Evolutionary conservation across 2,888 invertebrate genomes (phyloP), one percentile per base, ranked within the genome.

Genomic region (Pteria penguin): DNA sequence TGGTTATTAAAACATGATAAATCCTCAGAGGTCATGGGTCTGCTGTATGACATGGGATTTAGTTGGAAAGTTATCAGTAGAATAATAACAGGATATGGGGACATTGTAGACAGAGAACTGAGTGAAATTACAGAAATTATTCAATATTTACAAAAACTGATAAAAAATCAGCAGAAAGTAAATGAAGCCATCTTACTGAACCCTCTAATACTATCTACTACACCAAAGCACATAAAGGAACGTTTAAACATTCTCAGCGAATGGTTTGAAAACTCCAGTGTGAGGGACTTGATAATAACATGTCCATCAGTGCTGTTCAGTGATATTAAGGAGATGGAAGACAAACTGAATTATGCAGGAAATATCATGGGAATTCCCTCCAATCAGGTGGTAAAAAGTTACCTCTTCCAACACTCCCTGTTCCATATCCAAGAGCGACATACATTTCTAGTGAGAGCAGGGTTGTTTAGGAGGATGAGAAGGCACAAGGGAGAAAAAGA

Each of bases 311-410:
- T 86, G 36, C 52, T 86, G 32, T 70, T 70, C 61, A 79, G 72
- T 22, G 77, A 82, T 52, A 62, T 80, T 66, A 60, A 76, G 26
- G 77, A 78, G 4, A 76, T 86, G 22, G 62, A 72, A 8, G 73
- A 77, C 22, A 84, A 80, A 63, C 84, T 86, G 63, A 72, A 81
- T 33, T 87, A 86, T 70, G 85, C 84, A 0, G 80, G 74, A 58
- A 71, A 76, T 63, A 68, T 70, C 22, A 85, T 87, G 87, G 83
- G 82, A n/a, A 79, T 84, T 2, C 78, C 85, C 0, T 84, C 86
- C 52, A 72, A 75, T 11, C 87, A 87, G 54, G 86, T 87, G 79
- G 78, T 82, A 69, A 65, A 80, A 33, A 75, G 82, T 36, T 32
- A 72, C 8, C 33, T 84, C 54, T 86, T 85, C 63, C 58, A 63